These are phyloP conservation scores for Cactoblastis cactorum DNA, from an alignment of 2,888 invertebrate species.

Conservation along the genomic window DNA sequence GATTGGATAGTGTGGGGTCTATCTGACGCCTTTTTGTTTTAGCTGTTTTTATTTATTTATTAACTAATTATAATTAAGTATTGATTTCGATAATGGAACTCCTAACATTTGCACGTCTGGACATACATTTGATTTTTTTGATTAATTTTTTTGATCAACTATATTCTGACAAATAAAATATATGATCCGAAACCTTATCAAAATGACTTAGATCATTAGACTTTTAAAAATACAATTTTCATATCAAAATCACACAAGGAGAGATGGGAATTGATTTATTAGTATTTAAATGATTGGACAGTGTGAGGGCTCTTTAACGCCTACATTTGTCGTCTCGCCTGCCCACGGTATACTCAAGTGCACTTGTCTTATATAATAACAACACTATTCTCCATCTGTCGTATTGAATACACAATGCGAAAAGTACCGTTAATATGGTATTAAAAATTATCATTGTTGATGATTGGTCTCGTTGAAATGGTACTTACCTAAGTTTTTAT, in stretches of 20 bases:
- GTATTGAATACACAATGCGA: neutral
- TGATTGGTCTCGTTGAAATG: neutral
- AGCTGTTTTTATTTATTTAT: too few species aligned
- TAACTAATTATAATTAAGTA: too few species aligned
- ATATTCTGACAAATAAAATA: too few species aligned
- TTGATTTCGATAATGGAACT: too few species aligned
- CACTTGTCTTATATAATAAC: constrained; percentile 9
- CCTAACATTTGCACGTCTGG: too few species aligned
- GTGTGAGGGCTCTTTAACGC: constrained; percentile 4
- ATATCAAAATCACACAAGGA: constrained; percentile 18
- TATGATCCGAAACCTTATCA: too few species aligned
- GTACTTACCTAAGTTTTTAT: neutral
- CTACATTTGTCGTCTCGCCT: constrained; percentile 4
- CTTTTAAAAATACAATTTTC: too few species aligned
- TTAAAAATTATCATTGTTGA: neutral
- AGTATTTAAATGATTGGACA: constrained; percentile 7
- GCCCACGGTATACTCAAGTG: neutral
- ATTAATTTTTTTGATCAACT: too few species aligned
- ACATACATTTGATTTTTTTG: too few species aligned
- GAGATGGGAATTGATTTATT: constrained; percentile 6
- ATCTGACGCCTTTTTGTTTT: too few species aligned
- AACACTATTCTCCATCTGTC: neutral
- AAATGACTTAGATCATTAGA: too few species aligned
- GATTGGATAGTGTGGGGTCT: constrained; percentile 2
- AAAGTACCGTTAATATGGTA: neutral